phyloP scores from a whole-genome alignment of 2,888 invertebrate genomes.

The Acanthopleura granulata region DNA sequence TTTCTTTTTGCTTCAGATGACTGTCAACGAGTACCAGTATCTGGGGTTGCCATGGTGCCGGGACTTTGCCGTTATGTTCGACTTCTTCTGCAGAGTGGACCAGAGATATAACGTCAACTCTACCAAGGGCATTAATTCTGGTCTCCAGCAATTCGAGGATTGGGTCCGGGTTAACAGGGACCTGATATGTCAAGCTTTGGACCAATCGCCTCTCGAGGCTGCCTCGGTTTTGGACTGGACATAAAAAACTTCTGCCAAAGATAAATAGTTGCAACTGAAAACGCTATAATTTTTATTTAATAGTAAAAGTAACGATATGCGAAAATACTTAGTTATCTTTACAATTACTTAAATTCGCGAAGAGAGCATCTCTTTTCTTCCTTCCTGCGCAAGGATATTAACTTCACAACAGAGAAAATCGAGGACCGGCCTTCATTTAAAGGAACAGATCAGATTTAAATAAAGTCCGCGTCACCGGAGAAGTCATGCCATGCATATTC shows the following conservation, averaged over 20 bases:
- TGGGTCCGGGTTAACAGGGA: conserved; percentile 49
- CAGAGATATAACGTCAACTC: conserved; percentile 53
- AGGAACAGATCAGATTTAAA: too few relatives aligned
- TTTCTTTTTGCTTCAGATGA: conserved; percentile 74
- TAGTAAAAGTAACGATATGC: too few relatives aligned
- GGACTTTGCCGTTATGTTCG: conserved; percentile 63
- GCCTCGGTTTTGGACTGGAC: background rate
- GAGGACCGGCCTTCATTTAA: too few relatives aligned
- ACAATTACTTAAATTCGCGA: too few relatives aligned
- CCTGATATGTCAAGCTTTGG: background rate
- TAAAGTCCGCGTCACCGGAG: too few relatives aligned
- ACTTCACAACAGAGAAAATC: too few relatives aligned
- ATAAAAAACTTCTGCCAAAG: background rate
- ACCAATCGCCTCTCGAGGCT: background rate
- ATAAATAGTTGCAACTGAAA: too few relatives aligned
- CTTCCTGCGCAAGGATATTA: too few relatives aligned
- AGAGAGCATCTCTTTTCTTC: too few relatives aligned
- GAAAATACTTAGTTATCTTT: too few relatives aligned
- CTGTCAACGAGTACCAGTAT: conserved; percentile 76
- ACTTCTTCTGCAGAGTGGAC: conserved; percentile 59
- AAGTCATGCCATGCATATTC: too few relatives aligned
- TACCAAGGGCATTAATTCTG: conserved; percentile 46
- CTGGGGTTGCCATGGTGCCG: conserved; percentile 36
- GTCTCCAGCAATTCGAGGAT: conserved; percentile 43
- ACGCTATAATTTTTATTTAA: too few relatives aligned